A percentile compares a stretch with the other conserved stretches of the same genome.
Conservation (phyloP, 2,888 invertebrate species). For the Plagodis pulveraria region DNA sequence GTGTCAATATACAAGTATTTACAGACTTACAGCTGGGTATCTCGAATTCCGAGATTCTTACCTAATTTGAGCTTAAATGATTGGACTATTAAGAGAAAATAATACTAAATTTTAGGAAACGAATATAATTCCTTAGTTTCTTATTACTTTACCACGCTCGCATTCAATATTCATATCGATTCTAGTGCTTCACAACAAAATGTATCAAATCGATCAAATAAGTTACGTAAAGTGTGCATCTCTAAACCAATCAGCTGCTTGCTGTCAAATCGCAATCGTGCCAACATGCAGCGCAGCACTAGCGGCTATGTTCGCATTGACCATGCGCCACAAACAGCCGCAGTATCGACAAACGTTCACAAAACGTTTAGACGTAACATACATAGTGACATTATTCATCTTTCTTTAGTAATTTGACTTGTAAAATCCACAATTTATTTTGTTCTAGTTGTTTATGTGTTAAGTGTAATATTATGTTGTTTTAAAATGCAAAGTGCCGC, state of each 20-base stretch:
- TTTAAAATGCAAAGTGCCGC: slow-evolving; percentile 76
- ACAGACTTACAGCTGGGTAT: too few species aligned
- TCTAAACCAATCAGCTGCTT: slow-evolving; percentile 77
- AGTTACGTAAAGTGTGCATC: slow-evolving; percentile 37
- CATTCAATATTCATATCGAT: too few species aligned
- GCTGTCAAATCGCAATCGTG: slow-evolving; percentile 68
- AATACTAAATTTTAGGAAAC: too few species aligned
- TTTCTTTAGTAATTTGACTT: slow-evolving; percentile 76
- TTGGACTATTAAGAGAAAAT: too few species aligned
- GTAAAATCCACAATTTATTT: slow-evolving; percentile 68
- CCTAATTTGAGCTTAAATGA: too few species aligned
- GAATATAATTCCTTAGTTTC: too few species aligned
- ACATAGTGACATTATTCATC: slow-evolving; percentile 79
- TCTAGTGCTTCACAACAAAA: too few species aligned
- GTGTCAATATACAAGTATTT: too few species aligned
- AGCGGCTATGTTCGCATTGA: slow-evolving; percentile 69
- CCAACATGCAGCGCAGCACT: slow-evolving; percentile 60
- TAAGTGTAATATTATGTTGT: slow-evolving; percentile 75
- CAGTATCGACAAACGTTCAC: slow-evolving; percentile 84
- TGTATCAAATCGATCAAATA: too few species aligned
- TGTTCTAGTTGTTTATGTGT: slow-evolving; percentile 78
- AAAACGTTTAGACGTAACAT: slow-evolving; percentile 81
- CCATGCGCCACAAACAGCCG: slow-evolving; percentile 75
- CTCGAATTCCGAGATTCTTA: too few species aligned
- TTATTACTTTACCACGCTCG: too few species aligned